These are phyloP conservation scores for Octopus bimaculoides DNA, from an alignment of 1,140 invertebrate species.

Conservation along the genomic window DNA sequence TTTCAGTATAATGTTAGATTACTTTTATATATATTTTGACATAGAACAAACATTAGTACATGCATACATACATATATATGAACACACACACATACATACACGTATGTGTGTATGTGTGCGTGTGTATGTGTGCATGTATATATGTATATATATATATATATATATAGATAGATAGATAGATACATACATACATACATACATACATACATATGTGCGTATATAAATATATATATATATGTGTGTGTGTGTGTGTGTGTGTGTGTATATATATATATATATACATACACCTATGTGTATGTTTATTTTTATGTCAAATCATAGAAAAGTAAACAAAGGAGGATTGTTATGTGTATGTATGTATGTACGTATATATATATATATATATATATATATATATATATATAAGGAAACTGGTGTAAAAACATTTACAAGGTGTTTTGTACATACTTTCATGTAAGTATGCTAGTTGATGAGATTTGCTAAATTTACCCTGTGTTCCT, in stretches of 20 bases:
- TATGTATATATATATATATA: background rate
- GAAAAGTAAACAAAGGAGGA: background rate
- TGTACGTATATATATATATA: background rate
- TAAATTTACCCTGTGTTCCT: too few species aligned
- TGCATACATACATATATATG: background rate
- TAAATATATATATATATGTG: background rate
- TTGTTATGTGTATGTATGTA: background rate
- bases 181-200: background rate
- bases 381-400: slow-evolving; percentile 4
- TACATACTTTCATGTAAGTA: too few species aligned
- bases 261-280: background rate
- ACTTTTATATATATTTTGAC: background rate
- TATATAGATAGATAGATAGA: background rate
- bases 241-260: background rate
- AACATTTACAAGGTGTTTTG: too few species aligned
- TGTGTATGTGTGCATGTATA: background rate
- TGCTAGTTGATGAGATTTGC: too few species aligned
- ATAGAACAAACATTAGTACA: background rate
- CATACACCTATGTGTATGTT: background rate
- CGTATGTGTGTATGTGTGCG: background rate
- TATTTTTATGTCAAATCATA: background rate
- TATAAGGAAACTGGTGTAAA: background rate
- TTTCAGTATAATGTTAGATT: background rate
- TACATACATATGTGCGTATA: background rate
- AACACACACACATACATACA: background rate